Base-by-base conservation (phyloP, 1,140 invertebrate genomes). In the Himalopsyche phryganea region DNA sequence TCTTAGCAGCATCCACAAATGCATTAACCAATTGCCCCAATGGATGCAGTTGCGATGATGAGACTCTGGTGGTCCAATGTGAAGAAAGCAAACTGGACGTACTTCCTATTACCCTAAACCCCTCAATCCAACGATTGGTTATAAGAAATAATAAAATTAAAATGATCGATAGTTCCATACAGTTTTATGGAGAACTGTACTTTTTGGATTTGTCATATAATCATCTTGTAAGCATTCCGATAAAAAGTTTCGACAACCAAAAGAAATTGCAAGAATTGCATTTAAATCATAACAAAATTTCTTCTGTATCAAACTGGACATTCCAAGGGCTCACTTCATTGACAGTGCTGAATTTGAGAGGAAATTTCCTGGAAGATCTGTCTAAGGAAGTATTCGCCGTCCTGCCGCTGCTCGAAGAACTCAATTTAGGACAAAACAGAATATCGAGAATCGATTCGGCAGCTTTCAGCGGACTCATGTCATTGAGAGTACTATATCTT, bases 61-160 rank as follows among this genome's bases (percentile, higher is more conserved):
- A 92, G 47, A 91, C 85, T 0, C 82, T 93, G 47, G 85, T 90
- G n/a, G 92, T 94, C 0, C 84, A 86, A 45, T 95, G 93, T 71
- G 83, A 90, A 60, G 85, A 86, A 66, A 90, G 88, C 63, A 89
- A 87, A 57, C 77, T 95, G 36, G 91, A 94, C 73, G 89, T 93
- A 11, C 85, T 95, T 40, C 93, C 92, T 33, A 94, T 95, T 63
- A 90, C 92, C 0, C 78, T 96, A 38, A 96, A 95, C 74, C 93
- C 93, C 2, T 88, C 87, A 63, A 90, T 94, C 50, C 88, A 91
- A 70, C 80, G 89, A 17, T 82, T 93, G 50, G 85, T 90, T 42
- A 83, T 95, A 23, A 85, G 86, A 65, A 90, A 89, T 68, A 95
- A 93, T 70, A 85, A 85, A 64, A 92, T 95, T 65, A 91, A 91